These are phyloP conservation scores for Crotalus horridus DNA, from an alignment of 2,113 vertebrate species.

Conservation along the genomic window DNA sequence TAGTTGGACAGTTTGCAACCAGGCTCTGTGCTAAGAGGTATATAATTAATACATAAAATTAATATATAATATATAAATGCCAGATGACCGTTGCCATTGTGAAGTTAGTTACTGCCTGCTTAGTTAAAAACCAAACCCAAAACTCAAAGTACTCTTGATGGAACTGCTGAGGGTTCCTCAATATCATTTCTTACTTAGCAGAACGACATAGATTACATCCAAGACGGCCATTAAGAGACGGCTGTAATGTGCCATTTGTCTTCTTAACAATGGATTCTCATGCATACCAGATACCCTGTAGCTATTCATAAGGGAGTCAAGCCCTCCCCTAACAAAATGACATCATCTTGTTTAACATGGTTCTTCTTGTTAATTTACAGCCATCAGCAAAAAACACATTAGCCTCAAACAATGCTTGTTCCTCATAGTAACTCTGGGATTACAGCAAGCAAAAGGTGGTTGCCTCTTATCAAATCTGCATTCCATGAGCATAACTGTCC, in stretches of 20 bases:
- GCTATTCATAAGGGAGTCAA: constrained; percentile 52
- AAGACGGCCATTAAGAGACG: constrained; percentile 61
- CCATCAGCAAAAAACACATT: constrained; percentile 32
- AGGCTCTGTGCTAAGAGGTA: not conserved
- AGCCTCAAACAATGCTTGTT: not conserved
- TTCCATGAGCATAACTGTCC: constrained; percentile 13
- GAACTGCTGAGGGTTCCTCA: constrained; percentile 64
- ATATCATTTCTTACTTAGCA: constrained; percentile 56
- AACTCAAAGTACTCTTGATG: constrained; percentile 56
- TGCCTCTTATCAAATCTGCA: not conserved
- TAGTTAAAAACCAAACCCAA: constrained; percentile 24
- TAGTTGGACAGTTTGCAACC: not conserved
- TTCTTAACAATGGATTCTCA: constrained; percentile 67
- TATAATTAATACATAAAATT: not conserved
- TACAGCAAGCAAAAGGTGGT: constrained; percentile 26
- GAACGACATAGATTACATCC: constrained; percentile 64
- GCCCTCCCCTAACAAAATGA: constrained; percentile 47
- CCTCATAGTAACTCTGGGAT: constrained; percentile 30
- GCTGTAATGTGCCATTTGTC: constrained; percentile 57
- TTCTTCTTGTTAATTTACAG: constrained; percentile 46
- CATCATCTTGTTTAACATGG: constrained; percentile 62
- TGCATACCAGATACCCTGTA: constrained; percentile 61
- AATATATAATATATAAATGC: constrained; percentile 14
- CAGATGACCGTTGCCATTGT: constrained; percentile 47
- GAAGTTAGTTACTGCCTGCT: constrained; percentile 54